Evolutionary conservation across 2,888 invertebrate genomes (phyloP).

Genomic region (Plemyria rubiginata): DNA sequence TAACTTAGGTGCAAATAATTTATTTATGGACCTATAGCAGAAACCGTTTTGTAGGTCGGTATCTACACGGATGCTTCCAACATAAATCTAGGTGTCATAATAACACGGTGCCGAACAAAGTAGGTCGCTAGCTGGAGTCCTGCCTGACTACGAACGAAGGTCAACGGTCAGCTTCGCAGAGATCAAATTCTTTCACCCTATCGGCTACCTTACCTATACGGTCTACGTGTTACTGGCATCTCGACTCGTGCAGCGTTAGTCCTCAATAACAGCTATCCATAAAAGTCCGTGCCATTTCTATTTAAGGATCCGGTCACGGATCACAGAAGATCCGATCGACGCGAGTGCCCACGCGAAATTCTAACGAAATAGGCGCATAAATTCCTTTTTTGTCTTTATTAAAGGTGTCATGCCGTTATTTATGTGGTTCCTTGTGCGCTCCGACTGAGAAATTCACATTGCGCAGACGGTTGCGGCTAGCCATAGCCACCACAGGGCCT

Average conservation of each 20-base stretch:
- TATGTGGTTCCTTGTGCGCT: conserved; percentile 14
- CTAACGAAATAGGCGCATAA: conserved; percentile 42
- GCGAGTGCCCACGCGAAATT: conserved; percentile 55
- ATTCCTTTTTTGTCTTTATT: conserved; percentile 33
- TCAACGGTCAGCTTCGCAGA: conserved; percentile 14
- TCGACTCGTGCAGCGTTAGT: conserved; percentile 13
- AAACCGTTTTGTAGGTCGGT: conserved; percentile 47
- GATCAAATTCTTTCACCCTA: conserved; percentile 19
- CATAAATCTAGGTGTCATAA: conserved; percentile 45
- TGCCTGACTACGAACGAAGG: conserved; percentile 14
- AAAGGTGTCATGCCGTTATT: conserved; percentile 28
- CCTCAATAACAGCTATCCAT: conserved; percentile 65
- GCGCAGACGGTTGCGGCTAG: conserved; percentile 39
- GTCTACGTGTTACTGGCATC: conserved; percentile 13
- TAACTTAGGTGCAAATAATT: too few species aligned
- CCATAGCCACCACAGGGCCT: conserved; percentile 42
- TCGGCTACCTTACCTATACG: conserved; percentile 9
- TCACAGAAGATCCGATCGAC: conserved; percentile 29
- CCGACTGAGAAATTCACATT: conserved; percentile 22
- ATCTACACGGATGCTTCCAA: conserved; percentile 43
- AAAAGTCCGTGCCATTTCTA: conserved; percentile 62
- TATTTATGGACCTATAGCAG: conserved; percentile 8
- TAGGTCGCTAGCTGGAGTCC: conserved; percentile 47
- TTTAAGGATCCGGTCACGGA: conserved; percentile 45
- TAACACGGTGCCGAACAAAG: conserved; percentile 36